Base-by-base conservation (phyloP, 2,113 vertebrate genomes). In the Pseudorasbora parva region DNA sequence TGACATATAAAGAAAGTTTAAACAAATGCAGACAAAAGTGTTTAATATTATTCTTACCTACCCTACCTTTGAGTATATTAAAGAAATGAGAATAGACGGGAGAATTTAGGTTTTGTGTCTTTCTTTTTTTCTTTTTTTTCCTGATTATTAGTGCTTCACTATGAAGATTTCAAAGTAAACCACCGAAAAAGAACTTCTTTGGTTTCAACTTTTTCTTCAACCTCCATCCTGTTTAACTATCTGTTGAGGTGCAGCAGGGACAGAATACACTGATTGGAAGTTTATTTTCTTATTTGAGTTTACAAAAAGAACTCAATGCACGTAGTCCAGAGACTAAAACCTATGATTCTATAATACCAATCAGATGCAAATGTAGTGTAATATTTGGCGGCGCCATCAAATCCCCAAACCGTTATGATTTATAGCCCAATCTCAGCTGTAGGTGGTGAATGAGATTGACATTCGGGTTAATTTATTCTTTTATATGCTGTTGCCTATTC, bases 361-460 rank as follows among this genome's bases (percentile, higher is more conserved):
- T 81, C 62, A 68, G 12, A 81, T 69, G 27, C 62, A 69, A 81
- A 69, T 81, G 43, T 19, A 51, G 72, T 8, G 60, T 30, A 54
- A 41, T 64, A 81, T 81, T 81, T 81, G 78, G 6, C 21, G 21
- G 30, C 19, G 8, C 78, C 78, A 81, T 68, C 30, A 84, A 64
- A 84, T 78, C 23, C 21, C 81, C 3, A 83, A 84, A 71, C 79
- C 45, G 5, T 11, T 86, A n/a, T 87, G 84, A 91, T 92, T 89
- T 85, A 89, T 86, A 82, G 57, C 64, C 45, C 60, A 81, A 64
- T 88, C 59, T 82, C 23, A 27, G 84, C 62, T 59, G 88, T 60
- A 47, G 73, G 66, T 80, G 81, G 41, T 79, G 84, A 88, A 82
- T 86, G 66, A 45, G 66, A 87, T 75, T 82, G 86, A 82, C 72